Evolutionary conservation across 1,140 invertebrate genomes (phyloP).

Genomic region (Drosophila leontia): DNA sequence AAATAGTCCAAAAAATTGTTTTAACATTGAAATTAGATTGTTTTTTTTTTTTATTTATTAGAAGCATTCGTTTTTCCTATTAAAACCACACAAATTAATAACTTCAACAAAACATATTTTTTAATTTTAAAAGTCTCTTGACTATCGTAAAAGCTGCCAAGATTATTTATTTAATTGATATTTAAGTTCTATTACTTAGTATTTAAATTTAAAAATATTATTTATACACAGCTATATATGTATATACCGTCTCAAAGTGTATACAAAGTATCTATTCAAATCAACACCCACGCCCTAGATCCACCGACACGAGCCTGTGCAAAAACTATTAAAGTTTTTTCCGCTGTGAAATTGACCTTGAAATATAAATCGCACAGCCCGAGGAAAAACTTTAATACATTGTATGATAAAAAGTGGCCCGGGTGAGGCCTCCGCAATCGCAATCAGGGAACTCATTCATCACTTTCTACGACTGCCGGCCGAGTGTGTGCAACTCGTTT

Average conservation of each 20-base stretch:
- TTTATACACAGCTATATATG: too few relatives aligned
- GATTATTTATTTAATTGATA: background rate
- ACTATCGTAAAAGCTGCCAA: background rate
- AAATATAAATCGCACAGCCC: conserved; percentile 12
- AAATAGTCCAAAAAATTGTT: too few relatives aligned
- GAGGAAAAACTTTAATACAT: conserved; percentile 19
- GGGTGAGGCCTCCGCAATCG: conserved; percentile 29
- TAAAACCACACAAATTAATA: background rate
- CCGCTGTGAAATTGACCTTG: conserved; percentile 48
- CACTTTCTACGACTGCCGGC: conserved; percentile 52
- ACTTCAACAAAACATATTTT: background rate
- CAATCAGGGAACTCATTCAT: conserved; percentile 59
- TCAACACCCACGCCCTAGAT: conserved; percentile 27
- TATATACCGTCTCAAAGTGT: background rate
- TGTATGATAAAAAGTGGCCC: conserved; percentile 19
- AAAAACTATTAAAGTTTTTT: conserved; percentile 28
- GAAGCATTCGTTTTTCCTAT: background rate
- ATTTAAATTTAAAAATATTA: background rate
- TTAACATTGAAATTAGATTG: background rate
- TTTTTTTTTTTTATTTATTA: background rate
- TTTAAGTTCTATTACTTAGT: background rate
- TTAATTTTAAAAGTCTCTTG: background rate
- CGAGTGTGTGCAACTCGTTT: conserved; percentile 66
- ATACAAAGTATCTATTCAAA: conserved; percentile 27
- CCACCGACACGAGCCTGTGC: conserved; percentile 44